Percentiles rank a stretch among this genome's conserved stretches.
phyloP scores from a whole-genome alignment of 2,888 invertebrate species.

The Macrophya alboannulata region DNA sequence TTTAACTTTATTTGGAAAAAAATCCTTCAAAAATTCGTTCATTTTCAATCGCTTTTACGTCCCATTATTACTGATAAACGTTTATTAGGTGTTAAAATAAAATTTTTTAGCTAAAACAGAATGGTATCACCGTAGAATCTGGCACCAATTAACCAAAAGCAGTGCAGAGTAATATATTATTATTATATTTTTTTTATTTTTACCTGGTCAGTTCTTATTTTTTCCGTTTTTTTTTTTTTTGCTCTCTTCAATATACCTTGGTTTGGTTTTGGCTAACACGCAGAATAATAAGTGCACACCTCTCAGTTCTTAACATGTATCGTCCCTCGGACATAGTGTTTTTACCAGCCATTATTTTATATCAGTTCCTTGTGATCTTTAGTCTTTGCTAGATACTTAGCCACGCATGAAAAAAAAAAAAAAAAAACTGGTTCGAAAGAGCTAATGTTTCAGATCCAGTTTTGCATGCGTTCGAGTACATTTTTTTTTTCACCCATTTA shows the following conservation, averaged over 20 bases:
- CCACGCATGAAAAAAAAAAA: neutral
- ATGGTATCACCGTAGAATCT: neutral
- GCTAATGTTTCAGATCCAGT: conserved; percentile 5
- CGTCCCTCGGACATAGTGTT: conserved; percentile 72
- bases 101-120: neutral
- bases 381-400: conserved; percentile 35
- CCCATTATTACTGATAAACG: neutral
- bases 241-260: conserved; percentile 24
- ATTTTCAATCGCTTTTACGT: neutral
- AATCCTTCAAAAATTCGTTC: neutral
- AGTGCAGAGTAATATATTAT: conserved; percentile 1
- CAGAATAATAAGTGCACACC: conserved; percentile 67
- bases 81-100: conserved; percentile 8
- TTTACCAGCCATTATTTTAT: conserved; percentile 35
- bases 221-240: neutral
- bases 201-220: neutral
- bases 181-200: conserved; percentile 1
- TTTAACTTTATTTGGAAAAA: neutral
- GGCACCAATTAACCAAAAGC: neutral
- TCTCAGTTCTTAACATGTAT: conserved; percentile 76
- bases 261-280: conserved; percentile 70
- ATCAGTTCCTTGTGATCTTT: conserved; percentile 44
- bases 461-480: neutral
- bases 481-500: neutral
- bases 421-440: neutral